phyloP scores from a whole-genome alignment of 1,140 invertebrate genomes.

The Papilio xuthus region DNA sequence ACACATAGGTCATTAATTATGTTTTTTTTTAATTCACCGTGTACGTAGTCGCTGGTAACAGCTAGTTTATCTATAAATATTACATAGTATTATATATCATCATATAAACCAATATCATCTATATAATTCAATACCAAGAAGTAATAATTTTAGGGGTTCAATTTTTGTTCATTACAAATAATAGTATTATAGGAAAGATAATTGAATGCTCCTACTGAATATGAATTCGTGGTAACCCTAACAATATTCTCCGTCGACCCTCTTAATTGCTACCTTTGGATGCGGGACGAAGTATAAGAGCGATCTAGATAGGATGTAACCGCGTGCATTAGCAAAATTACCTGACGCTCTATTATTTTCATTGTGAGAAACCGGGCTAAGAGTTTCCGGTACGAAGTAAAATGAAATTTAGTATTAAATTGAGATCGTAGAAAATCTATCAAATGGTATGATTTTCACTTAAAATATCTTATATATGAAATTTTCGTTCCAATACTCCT shows the following conservation, averaged over 20 bases:
- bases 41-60: no score
- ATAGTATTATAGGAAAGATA: slow-evolving; percentile 35
- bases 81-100: no score
- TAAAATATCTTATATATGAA: no score
- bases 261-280: slow-evolving; percentile 73
- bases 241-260: slow-evolving; percentile 61
- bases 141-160: neutral
- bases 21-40: no score
- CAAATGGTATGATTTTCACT: neutral
- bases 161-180: neutral
- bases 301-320: slow-evolving; percentile 76
- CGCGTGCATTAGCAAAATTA: slow-evolving; percentile 79
- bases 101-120: no score
- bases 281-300: slow-evolving; percentile 60
- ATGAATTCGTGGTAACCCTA: slow-evolving; percentile 57
- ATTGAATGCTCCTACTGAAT: slow-evolving; percentile 67
- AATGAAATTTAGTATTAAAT: slow-evolving; percentile 35
- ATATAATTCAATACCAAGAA: no score
- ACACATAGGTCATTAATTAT: no score
- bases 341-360: slow-evolving; percentile 77
- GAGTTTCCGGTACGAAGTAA: slow-evolving; percentile 48
- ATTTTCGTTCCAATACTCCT: no score
- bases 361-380: slow-evolving; percentile 66
- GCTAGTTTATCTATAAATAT: no score
- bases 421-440: neutral